Conservation (phyloP, 1,140 invertebrate species). For the Campoletis sonorensis region DNA sequence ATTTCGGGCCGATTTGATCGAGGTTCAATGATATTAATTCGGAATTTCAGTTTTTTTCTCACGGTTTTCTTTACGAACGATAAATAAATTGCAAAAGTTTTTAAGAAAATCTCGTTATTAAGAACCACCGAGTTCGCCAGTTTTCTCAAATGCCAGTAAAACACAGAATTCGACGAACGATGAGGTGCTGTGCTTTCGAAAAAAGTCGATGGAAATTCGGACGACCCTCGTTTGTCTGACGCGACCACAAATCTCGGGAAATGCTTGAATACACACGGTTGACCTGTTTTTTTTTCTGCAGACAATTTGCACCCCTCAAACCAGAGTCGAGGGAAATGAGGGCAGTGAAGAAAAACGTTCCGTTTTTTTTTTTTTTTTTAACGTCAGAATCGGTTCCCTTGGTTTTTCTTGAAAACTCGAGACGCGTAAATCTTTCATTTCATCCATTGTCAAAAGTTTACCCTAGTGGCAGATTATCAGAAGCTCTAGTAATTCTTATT, state of each 20-base stretch:
- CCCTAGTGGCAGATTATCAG: not conserved
- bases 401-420: not conserved
- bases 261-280: constrained; percentile 17
- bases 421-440: not conserved
- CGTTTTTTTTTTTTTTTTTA: not conserved
- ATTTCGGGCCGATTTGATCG: too few species aligned
- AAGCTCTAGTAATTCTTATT: not conserved
- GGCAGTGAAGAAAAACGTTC: not conserved
- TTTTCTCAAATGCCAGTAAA: not conserved
- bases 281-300: constrained; percentile 4
- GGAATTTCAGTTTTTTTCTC: too few species aligned
- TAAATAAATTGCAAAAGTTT: too few species aligned
- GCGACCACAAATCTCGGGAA: not conserved
- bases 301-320: not conserved
- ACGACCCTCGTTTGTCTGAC: not conserved
- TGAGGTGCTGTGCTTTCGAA: not conserved
- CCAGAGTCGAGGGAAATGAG: not conserved
- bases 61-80: too few species aligned
- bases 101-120: too few species aligned
- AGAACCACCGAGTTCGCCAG: too few species aligned
- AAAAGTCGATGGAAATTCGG: not conserved
- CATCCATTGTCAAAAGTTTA: not conserved
- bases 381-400: not conserved
- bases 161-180: not conserved
- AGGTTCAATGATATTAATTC: too few species aligned